Evolutionary conservation across 1,140 invertebrate species (phyloP).

Genomic region (Megalonaias nervosa): DNA sequence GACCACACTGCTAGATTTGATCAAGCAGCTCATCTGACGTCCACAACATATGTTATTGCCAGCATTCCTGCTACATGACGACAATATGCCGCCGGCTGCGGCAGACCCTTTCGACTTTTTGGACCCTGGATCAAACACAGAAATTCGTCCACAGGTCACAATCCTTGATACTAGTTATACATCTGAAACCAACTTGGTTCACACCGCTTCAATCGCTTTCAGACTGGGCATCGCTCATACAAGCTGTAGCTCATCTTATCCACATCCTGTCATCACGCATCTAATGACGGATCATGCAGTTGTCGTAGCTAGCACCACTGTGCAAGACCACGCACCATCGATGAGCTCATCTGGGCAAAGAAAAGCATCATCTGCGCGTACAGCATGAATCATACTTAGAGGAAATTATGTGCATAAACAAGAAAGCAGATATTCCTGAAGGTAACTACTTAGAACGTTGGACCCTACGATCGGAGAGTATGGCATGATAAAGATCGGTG

Average conservation of each 20-base stretch:
- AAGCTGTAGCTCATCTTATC: conserved; percentile 12
- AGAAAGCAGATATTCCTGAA: neutral
- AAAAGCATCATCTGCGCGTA: neutral
- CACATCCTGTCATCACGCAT: neutral
- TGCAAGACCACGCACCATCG: neutral
- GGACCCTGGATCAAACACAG: conserved; percentile 21
- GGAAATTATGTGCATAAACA: conserved; percentile 7
- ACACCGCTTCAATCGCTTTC: conserved; percentile 22
- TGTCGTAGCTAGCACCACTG: conserved; percentile 8
- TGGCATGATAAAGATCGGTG: neutral
- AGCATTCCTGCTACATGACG: neutral
- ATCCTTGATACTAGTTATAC: neutral
- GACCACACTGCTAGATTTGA: conserved; percentile 1
- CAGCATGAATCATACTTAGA: conserved; percentile 15
- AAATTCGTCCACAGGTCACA: conserved; percentile 2
- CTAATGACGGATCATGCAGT: neutral
- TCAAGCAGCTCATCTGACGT: neutral
- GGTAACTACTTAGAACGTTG: neutral
- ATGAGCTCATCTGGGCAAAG: neutral
- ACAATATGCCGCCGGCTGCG: too few species aligned
- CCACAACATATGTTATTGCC: neutral
- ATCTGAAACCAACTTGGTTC: neutral
- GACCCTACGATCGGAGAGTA: conserved; percentile 1
- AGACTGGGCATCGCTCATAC: conserved; percentile 12
- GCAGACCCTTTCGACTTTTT: conserved; percentile 13